Conservation (phyloP, 2,113 vertebrate genomes). For the Aphelocoma coerulescens region DNA sequence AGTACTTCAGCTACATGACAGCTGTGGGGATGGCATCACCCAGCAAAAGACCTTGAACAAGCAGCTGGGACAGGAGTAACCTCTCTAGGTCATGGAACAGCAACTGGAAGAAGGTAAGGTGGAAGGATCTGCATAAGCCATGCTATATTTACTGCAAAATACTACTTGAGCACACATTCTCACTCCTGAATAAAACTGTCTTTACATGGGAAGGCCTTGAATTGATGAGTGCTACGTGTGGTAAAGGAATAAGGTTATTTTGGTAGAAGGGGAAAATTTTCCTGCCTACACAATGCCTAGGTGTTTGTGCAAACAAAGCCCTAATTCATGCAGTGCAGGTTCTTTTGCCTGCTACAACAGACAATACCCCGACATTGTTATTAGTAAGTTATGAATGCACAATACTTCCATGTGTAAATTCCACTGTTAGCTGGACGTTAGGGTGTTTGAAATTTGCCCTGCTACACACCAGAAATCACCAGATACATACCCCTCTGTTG, state of each 20-base stretch:
- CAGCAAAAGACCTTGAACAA: not conserved
- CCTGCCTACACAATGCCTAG: not conserved
- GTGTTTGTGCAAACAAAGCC: constrained; percentile 35
- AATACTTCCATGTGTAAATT: not conserved
- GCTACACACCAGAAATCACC: not conserved
- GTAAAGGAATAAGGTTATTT: not conserved
- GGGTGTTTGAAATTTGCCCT: not conserved
- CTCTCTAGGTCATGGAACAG: not conserved
- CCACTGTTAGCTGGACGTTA: not conserved
- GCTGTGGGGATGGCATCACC: not conserved
- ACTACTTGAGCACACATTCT: not conserved
- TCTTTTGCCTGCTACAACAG: not conserved
- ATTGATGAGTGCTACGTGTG: not conserved
- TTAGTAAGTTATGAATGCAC: not conserved
- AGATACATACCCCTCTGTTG: not conserved
- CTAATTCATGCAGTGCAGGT: constrained; percentile 8
- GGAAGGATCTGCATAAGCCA: not conserved
- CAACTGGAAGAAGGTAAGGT: not conserved
- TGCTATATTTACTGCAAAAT: not conserved
- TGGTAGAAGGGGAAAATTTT: not conserved
- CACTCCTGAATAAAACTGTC: not conserved
- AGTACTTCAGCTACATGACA: not conserved
- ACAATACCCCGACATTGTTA: not conserved
- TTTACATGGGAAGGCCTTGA: not conserved
- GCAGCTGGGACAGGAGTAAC: not conserved